Base-by-base conservation (phyloP, 23 tunicate species). In the Trididemnum miniatum region DNA sequence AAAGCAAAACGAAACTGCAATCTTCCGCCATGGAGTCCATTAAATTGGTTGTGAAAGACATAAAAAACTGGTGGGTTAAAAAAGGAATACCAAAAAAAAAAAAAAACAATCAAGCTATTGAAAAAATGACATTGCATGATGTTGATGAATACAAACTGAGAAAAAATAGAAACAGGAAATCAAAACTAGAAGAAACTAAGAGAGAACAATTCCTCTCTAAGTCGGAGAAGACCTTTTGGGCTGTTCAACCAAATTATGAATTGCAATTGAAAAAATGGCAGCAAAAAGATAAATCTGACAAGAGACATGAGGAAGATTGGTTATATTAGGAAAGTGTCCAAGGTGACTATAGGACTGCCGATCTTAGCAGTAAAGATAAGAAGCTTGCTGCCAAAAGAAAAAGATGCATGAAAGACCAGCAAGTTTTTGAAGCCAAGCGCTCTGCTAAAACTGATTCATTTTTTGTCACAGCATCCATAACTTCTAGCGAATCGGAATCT, bases 361-460 rank as follows among this genome's bases (percentile, higher is more conserved):
- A 35, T 33, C 75, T 31, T 5, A 12, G 75, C 36, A 32, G 39
- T 5, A 32, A 34, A 32, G 75, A 69, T 69, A n/a, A 5, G 7
- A 69, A 69, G 39, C 67, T 62, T 62, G 67, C 67, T 62, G 29
- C 67, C 15, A 62, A 62, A 62, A 62, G 29, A 62, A 24, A 62
- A 24, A 62, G 26, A 22, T 62, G 25, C n/a, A 62, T 20, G n/a
- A 62, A n/a, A 62, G 67, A 62, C 26, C 23, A 62, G n/a, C 5
- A 62, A 62, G 67, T 26, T 24, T 26, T 62, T 24, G 67, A 62
- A 62, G 67, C 29, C n/a, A 62, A 62, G 67, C 67, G 67, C n/a
- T 62, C 29, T 3, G 23, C 67, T n/a, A 62, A 24, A 22, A 18
- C 67, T 62, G 67, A 26, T 24, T 62, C 5, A 12, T 62, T 24